phyloP scores from a whole-genome alignment of 2,113 vertebrate genomes.

The Lutjanus erythropterus region DNA sequence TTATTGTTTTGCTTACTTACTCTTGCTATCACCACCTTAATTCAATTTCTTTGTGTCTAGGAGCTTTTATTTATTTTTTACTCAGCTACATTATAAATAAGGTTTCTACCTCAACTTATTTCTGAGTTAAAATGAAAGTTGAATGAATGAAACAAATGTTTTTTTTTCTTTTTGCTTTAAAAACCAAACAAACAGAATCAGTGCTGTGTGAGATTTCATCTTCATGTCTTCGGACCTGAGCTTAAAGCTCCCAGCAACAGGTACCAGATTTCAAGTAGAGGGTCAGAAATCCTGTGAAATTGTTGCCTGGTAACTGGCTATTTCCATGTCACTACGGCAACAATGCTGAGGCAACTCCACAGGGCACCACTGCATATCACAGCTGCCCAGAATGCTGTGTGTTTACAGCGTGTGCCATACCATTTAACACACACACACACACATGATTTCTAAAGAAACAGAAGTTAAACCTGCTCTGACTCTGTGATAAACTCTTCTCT shows the following conservation, averaged over 20 bases:
- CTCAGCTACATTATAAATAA: too few relatives aligned
- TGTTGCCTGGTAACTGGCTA: conserved; percentile 66
- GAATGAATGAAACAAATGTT: background rate
- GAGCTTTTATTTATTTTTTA: too few relatives aligned
- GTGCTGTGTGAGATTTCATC: background rate
- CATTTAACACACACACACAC: background rate
- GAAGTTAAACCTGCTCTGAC: background rate
- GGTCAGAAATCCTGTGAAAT: conserved; percentile 26
- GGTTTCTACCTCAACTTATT: too few relatives aligned
- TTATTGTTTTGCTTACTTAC: too few relatives aligned
- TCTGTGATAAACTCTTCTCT: background rate
- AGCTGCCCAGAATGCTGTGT: background rate
- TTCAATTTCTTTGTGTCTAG: too few relatives aligned
- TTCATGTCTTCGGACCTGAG: background rate
- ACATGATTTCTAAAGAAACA: background rate
- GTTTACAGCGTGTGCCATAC: background rate
- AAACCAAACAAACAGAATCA: background rate
- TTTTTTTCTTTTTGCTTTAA: background rate
- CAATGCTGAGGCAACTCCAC: conserved; percentile 9
- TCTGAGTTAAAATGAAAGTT: too few relatives aligned
- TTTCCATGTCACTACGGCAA: conserved; percentile 58
- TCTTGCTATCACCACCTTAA: too few relatives aligned
- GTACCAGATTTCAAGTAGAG: conserved; percentile 16
- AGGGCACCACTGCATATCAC: background rate
- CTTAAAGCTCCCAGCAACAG: conserved; percentile 15